Evolutionary conservation across 1,140 invertebrate genomes (phyloP), one percentile per base, ranked within the genome.

Genomic region (Potamilus streckersoni): DNA sequence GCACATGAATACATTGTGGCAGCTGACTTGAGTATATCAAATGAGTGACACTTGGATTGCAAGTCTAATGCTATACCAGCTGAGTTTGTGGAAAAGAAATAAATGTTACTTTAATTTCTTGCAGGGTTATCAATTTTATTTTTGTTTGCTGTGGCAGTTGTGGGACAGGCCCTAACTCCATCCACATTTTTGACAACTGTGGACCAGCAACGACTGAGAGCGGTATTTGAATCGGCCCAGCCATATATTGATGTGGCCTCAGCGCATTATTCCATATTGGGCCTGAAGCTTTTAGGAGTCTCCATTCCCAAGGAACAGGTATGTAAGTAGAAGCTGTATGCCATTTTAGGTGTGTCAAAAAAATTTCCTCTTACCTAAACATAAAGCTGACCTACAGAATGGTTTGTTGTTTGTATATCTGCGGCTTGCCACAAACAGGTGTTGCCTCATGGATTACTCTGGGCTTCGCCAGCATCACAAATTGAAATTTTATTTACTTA

Each of bases 241-340:
- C 87, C 91, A 67, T 88, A 91, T 13, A 83, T 88, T 67, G 92
- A 93, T 86, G 73, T 92, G 59, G 78, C 90, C 1, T 82, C 89
- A 59, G 83, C 91, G 6, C 90, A 93, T 82, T 92, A 93, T 89
- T 91, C 92, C 19, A 90, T 93, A 11, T 76, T 91, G 49, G 93
- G 93, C 49, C 91, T 91, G 38, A 91, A 91, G 77, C 80, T 92
- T 38, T 82, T 92, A 0, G 90, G 88, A 57, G 89, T 90, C 79
- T 63, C 90, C 67, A 87, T 93, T 69, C 87, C 90, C 2, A 91
- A 91, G 69, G 73, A 84, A 69, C 86, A 91, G 83, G 92, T 93
- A 85, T 87, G 84, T 86, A 69, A 8, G 38, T 6, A 49, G 38
- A 49, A 49, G 38, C 11, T 49, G 11, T 49, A 58, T 19, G 13